Percentiles rank a stretch among this genome's conserved stretches.
These are phyloP conservation scores for Hemibagrus guttatus DNA, from an alignment of 2,797 vertebrate species.

Conservation along the genomic window DNA sequence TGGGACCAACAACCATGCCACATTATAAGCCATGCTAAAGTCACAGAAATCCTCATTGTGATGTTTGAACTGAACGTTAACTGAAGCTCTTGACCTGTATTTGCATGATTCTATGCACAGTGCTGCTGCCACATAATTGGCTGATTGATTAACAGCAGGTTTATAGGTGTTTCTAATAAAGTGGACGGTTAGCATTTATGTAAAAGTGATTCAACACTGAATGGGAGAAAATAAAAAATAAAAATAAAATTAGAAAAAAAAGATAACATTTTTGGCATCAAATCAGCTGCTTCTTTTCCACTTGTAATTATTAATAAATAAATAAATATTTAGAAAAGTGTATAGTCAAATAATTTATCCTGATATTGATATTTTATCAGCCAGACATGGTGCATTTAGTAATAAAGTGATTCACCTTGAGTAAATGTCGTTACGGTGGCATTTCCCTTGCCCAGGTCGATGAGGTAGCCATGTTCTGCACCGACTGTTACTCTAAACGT, in stretches of 20 bases:
- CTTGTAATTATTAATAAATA: background rate
- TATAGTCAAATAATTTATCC: background rate
- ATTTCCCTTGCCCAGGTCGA: slow-evolving; percentile 88
- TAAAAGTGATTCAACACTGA: background rate
- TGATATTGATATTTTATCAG: background rate
- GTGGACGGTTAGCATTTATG: too few species aligned
- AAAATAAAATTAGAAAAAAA: background rate
- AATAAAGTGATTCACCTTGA: slow-evolving; percentile 81
- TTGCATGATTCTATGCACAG: background rate
- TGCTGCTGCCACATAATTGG: background rate
- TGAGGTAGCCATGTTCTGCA: slow-evolving; percentile 87
- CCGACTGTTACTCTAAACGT: slow-evolving; percentile 81
- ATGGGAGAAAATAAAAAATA: background rate
- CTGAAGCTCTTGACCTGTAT: background rate
- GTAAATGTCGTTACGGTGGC: slow-evolving; percentile 87
- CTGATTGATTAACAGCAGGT: background rate
- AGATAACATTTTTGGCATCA: background rate
- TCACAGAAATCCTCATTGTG: background rate
- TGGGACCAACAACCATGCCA: background rate
- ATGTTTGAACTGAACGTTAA: background rate
- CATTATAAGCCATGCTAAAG: too few species aligned
- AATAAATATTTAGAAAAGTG: background rate
- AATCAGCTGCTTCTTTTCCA: background rate
- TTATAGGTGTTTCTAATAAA: background rate
- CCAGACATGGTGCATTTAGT: background rate